These are phyloP conservation scores for Tupiocoris notatus DNA, from an alignment of 2,888 invertebrate species.

Conservation along the genomic window DNA sequence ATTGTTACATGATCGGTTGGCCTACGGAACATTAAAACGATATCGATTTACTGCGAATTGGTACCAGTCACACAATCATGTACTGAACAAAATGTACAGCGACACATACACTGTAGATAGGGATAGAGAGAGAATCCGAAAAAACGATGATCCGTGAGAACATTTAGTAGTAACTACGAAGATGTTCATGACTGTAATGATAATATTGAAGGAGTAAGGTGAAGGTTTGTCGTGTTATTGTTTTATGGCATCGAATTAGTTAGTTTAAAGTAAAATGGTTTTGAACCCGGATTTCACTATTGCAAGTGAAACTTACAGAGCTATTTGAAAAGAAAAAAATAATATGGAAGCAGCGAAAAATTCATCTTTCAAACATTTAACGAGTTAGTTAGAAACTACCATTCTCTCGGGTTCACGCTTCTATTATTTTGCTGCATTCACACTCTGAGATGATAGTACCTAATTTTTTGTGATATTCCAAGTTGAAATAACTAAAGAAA, in stretches of 20 bases:
- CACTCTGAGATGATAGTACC: too few relatives aligned
- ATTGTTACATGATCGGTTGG: background rate
- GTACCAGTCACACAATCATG: background rate
- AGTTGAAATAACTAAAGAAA: too few relatives aligned
- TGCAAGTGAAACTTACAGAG: slow-evolving; percentile 16
- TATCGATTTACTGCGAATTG: background rate
- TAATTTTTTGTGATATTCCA: too few relatives aligned
- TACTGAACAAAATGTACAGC: slow-evolving; percentile 12
- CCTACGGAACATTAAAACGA: background rate
- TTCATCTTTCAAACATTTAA: too few relatives aligned
- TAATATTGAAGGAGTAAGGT: slow-evolving; percentile 17
- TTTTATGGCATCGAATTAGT: slow-evolving; percentile 24
- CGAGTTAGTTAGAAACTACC: too few relatives aligned
- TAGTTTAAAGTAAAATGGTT: slow-evolving; percentile 6
- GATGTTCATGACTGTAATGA: slow-evolving; percentile 26
- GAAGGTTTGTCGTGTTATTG: slow-evolving; percentile 26
- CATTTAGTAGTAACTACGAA: slow-evolving; percentile 44
- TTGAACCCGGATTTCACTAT: background rate
- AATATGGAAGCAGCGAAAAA: too few relatives aligned
- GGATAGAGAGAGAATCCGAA: slow-evolving; percentile 34
- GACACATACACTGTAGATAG: slow-evolving; percentile 41
- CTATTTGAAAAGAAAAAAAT: too few relatives aligned
- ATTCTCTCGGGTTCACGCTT: too few relatives aligned
- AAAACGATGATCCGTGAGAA: slow-evolving; percentile 34
- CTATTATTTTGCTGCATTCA: too few relatives aligned